Conservation (phyloP, 1,140 invertebrate species). For the Cecropterus lyciades region DNA sequence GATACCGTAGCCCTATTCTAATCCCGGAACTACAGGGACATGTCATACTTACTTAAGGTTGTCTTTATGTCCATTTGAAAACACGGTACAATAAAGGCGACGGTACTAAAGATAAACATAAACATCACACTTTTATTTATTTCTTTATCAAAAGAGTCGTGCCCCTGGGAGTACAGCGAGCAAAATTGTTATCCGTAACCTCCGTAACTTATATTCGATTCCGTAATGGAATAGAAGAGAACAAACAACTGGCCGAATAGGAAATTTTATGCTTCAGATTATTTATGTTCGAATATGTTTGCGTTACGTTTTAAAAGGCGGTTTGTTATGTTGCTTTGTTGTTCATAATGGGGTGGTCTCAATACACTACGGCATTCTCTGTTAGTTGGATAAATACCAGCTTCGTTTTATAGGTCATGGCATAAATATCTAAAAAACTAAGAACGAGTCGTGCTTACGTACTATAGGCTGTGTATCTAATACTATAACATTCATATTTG, state of each 20-base stretch:
- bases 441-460: no score
- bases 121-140: neutral
- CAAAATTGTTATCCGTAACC: constrained; percentile 25
- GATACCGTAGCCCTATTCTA: no score
- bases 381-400: neutral
- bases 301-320: constrained; percentile 23
- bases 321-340: constrained; percentile 15
- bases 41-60: no score
- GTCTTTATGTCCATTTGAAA: no score
- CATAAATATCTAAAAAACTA: neutral
- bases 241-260: constrained; percentile 25
- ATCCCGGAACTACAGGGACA: no score
- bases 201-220: constrained; percentile 33
- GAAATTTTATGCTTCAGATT: constrained; percentile 33
- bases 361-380: neutral
- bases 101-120: neutral
- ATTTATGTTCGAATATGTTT: constrained; percentile 32
- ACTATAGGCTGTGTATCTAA: no score
- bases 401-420: neutral
- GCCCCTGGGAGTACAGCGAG: constrained; percentile 8
- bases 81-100: no score
- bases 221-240: constrained; percentile 29
- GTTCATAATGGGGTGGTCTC: neutral
- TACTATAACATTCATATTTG: no score
- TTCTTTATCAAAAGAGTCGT: constrained; percentile 7